A percentile compares a stretch with the other conserved stretches of the same genome.
Conservation (phyloP, 2,888 invertebrate species). For the Abrostola tripartita region DNA sequence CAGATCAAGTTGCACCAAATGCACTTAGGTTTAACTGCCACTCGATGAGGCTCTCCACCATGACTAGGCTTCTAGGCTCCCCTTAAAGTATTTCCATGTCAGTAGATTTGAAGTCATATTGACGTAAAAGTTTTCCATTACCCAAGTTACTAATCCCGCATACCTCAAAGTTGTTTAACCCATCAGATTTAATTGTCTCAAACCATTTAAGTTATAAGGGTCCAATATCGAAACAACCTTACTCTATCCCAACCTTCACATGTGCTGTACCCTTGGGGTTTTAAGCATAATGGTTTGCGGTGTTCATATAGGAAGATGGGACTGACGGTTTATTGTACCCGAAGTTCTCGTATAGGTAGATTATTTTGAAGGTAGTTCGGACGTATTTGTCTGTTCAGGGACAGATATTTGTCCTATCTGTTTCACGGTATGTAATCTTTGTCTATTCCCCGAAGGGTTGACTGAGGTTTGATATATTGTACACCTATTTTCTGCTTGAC, state of each 20-base stretch:
- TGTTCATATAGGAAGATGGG: slow-evolving; percentile 12
- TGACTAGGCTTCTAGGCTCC: no score
- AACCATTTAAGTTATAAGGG: slow-evolving; percentile 35
- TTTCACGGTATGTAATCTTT: slow-evolving; percentile 1
- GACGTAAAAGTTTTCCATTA: no score
- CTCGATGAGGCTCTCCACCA: no score
- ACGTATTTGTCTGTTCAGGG: slow-evolving; percentile 12
- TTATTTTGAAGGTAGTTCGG: slow-evolving; percentile 2
- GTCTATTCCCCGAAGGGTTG: neutral
- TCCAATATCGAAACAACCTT: slow-evolving; percentile 23
- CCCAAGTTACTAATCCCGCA: no score
- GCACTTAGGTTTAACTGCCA: no score
- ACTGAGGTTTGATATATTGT: no score
- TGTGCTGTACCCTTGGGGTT: slow-evolving; percentile 27
- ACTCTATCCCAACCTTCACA: slow-evolving; percentile 15
- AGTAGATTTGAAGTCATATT: no score
- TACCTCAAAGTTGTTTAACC: neutral
- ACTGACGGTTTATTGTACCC: slow-evolving; percentile 36
- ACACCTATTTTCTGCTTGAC: no score
- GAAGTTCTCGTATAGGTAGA: slow-evolving; percentile 12
- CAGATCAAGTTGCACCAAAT: no score
- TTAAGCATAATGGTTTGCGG: slow-evolving; percentile 44
- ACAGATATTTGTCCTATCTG: slow-evolving; percentile 14
- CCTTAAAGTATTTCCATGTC: no score
- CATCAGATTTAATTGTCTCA: slow-evolving; percentile 14